These are phyloP conservation scores for Echinops telfairi DNA, from an alignment of 2,113 vertebrate species.

Conservation along the genomic window DNA sequence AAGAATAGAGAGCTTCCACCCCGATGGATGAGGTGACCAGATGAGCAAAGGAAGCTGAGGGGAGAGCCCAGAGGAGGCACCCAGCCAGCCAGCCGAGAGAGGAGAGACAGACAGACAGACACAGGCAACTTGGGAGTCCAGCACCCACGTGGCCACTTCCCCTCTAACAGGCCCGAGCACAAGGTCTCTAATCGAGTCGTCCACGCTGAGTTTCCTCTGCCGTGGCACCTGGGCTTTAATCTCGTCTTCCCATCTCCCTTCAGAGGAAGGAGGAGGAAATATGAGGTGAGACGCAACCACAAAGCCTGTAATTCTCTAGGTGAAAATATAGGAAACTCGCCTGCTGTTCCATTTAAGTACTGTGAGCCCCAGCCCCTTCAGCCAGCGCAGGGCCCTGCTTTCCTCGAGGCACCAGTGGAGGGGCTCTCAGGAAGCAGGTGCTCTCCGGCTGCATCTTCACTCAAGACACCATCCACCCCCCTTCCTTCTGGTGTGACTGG, in stretches of 20 bases:
- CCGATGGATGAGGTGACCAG: conserved; percentile 25
- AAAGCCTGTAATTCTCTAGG: neutral
- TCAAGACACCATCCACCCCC: neutral
- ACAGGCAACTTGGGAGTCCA: too few relatives aligned
- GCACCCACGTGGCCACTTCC: neutral
- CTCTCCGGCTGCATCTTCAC: neutral
- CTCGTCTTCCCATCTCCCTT: neutral
- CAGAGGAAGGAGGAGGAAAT: neutral
- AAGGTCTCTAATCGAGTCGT: neutral
- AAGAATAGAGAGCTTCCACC: conserved; percentile 19
- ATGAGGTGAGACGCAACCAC: neutral
- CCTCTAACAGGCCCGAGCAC: rapidly evolving
- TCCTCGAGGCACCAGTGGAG: neutral
- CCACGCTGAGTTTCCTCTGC: neutral
- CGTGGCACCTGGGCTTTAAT: neutral
- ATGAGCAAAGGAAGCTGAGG: conserved; percentile 12
- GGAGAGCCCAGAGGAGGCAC: neutral
- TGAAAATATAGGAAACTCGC: neutral
- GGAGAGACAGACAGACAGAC: too few relatives aligned
- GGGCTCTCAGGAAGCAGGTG: neutral
- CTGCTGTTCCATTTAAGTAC: neutral
- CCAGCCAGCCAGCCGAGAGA: neutral
- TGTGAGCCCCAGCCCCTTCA: neutral
- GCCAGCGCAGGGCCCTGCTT: neutral
- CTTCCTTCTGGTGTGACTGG: neutral